phyloP scores from a whole-genome alignment of 2,113 vertebrate species.

The Papio anubis region DNA sequence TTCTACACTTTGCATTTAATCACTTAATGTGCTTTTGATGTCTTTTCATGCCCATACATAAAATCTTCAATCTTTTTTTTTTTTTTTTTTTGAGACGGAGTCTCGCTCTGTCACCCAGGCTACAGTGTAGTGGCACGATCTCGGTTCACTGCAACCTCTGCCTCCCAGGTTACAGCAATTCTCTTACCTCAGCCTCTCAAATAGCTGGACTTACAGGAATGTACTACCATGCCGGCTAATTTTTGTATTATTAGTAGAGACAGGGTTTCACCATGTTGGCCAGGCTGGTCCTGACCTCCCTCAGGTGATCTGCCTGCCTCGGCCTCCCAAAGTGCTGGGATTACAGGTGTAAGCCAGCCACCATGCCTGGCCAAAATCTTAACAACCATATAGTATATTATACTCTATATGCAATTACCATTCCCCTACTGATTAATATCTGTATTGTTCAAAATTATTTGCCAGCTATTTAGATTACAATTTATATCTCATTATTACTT shows the following conservation, averaged over 20 bases:
- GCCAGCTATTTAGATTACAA: background rate
- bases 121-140: too few relatives aligned
- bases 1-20: conserved; percentile 10
- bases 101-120: background rate
- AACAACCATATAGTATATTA: background rate
- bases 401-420: background rate
- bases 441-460: background rate
- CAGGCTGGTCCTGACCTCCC: background rate
- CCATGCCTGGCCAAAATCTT: background rate
- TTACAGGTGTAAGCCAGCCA: too few relatives aligned
- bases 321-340: background rate
- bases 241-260: background rate
- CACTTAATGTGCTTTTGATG: background rate
- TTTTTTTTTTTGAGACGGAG: background rate
- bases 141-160: too few relatives aligned
- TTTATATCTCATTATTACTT: background rate
- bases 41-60: background rate
- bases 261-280: background rate
- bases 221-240: too few relatives aligned
- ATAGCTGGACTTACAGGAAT: too few relatives aligned
- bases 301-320: background rate
- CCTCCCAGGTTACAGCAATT: too few relatives aligned
- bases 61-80: background rate
- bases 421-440: background rate
- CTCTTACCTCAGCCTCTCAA: too few relatives aligned